Evolutionary conservation across 2,797 vertebrate genomes (phyloP), one percentile per base, ranked within the genome.

Genomic region (Nyctibius grandis): DNA sequence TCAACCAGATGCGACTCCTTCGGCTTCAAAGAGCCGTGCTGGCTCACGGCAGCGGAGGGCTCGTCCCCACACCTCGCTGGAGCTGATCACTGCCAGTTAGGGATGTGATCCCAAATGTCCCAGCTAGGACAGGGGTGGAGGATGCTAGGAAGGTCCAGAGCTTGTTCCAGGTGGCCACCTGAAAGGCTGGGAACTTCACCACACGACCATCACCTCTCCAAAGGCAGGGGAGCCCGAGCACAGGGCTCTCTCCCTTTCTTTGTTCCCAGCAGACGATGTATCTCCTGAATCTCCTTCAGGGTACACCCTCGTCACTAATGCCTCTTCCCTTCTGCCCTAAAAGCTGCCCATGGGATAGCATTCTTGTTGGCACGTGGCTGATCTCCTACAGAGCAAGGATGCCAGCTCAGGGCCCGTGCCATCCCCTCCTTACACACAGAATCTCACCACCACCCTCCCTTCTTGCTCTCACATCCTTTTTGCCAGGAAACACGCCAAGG

Each of bases 231-330:
- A 60, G 9, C 7, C 14, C 6, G 1, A 56, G n/a, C 28, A 38
- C 36, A 15, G 9, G 14, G 19, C 17, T 25, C 8, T 10, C 15
- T 28, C 8, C 25, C 23, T 12, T 34, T 4, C 21, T 67, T 80
- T 4, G 40, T 59, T 80, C 63, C 70, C 63, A 50, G 36, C 11
- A 48, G 40, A 44, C 0, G 0, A 31, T 22, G 6, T 16, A 38
- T 21, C 29, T 61, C 67, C 54, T 25, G 31, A n/a, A 64, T 9
- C 45, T 3, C 56, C 59, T 64, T 40, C 59, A 29, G 45, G 11
- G 8, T 1, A 40, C 45, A 29, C 15, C 7, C 17, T 4, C 61
- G 4, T 18, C 59, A 6, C 33, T 33, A 11, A 19, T 0, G 1
- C 34, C 48, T 56, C 53, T 72, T 22, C 38, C 16, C 21, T 42